phyloP scores from a whole-genome alignment of 2,797 vertebrate species.

The Galaxias olidus region DNA sequence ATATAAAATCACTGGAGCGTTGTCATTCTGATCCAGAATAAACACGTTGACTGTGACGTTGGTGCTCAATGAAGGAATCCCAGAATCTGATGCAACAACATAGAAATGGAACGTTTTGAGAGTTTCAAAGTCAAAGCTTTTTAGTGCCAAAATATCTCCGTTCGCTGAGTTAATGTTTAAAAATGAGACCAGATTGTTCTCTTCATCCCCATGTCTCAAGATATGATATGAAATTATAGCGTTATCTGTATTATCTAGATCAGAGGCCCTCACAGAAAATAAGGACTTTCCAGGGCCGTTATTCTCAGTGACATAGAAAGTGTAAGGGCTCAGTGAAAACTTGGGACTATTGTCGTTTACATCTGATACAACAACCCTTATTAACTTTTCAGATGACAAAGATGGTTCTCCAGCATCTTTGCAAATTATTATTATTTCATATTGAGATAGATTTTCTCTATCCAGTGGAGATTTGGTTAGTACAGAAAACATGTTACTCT shows the following conservation, averaged over 20 bases:
- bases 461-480: slow-evolving; percentile 54
- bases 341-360: slow-evolving; percentile 58
- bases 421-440: slow-evolving; percentile 50
- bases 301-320: slow-evolving; percentile 60
- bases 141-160: slow-evolving; percentile 24
- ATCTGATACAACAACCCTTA: slow-evolving; percentile 51
- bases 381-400: slow-evolving; percentile 46
- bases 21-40: slow-evolving; percentile 64
- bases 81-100: slow-evolving; percentile 56
- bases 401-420: slow-evolving; percentile 58
- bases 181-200: slow-evolving; percentile 38
- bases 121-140: slow-evolving; percentile 57
- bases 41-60: slow-evolving; percentile 57
- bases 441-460: slow-evolving; percentile 57
- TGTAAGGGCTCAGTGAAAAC: slow-evolving; percentile 55
- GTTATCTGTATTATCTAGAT: slow-evolving; percentile 81
- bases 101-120: slow-evolving; percentile 57
- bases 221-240: slow-evolving; percentile 77
- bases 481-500: slow-evolving; percentile 66
- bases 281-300: slow-evolving; percentile 55
- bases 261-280: slow-evolving; percentile 70
- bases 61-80: slow-evolving; percentile 50
- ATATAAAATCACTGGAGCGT: slow-evolving; percentile 55
- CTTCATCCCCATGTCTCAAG: slow-evolving; percentile 32
- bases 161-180: slow-evolving; percentile 46